Conservation (phyloP, 2,797 vertebrate species). For the Cryptoprocta ferox region DNA sequence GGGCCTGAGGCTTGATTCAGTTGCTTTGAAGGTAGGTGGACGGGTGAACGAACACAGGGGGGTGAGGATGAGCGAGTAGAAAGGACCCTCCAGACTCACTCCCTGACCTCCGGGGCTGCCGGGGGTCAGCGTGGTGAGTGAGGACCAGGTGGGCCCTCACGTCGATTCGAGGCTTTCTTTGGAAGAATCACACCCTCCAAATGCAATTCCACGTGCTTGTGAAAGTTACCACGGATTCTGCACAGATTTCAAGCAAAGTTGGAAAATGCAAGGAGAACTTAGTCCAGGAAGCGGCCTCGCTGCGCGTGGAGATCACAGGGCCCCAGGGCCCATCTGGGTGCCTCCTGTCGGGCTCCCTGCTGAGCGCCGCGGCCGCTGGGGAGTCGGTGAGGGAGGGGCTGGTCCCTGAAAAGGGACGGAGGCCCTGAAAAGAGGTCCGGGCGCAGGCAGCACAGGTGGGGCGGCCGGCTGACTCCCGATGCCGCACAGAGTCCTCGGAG, state of each 20-base stretch:
- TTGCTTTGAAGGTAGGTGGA: neutral
- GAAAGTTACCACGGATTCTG: neutral
- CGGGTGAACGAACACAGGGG: too few relatives aligned
- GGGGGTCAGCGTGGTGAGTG: fast-evolving
- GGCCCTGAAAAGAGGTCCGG: neutral
- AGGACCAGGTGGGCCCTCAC: fast-evolving
- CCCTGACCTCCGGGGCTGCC: fast-evolving
- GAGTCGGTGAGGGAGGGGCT: neutral
- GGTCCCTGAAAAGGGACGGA: fast-evolving
- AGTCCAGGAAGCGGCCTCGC: fast-evolving
- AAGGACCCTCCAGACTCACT: fast-evolving
- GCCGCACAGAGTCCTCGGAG: fast-evolving
- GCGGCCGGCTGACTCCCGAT: fast-evolving
- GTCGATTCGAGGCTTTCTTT: fast-evolving
- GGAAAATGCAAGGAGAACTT: neutral
- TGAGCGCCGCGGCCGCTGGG: too few relatives aligned
- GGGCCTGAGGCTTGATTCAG: too few relatives aligned
- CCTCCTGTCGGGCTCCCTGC: fast-evolving
- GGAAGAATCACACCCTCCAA: neutral
- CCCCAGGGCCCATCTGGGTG: fast-evolving
- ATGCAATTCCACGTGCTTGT: fast-evolving
- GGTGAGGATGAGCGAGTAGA: fast-evolving
- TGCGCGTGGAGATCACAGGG: fast-evolving
- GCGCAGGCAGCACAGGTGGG: neutral
- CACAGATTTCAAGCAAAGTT: fast-evolving